Evolutionary conservation across 2,113 vertebrate species (phyloP).

Genomic region (Osmerus eperlanus): DNA sequence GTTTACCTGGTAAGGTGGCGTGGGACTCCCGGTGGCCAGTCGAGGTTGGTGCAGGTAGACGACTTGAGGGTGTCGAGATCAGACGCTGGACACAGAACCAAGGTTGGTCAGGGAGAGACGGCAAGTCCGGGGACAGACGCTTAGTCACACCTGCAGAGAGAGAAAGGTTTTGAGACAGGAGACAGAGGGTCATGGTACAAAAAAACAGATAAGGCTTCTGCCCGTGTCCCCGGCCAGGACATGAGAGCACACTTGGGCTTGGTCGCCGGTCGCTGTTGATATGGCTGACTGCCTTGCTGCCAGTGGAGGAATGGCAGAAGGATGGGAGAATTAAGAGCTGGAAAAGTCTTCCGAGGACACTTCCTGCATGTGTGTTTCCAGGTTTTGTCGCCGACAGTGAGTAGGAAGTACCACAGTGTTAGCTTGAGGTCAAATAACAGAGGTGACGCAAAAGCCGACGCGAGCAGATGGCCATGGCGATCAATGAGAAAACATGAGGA

Average conservation of each 20-base stretch:
- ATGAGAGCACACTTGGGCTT: too few species aligned
- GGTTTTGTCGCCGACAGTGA: background rate
- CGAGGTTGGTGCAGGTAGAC: constrained; percentile 8
- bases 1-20: constrained; percentile 48
- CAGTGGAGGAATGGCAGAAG: too few species aligned
- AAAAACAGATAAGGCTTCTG: too few species aligned
- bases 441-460: background rate
- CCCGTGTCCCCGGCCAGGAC: too few species aligned
- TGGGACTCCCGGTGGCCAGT: constrained; percentile 29
- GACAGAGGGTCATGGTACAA: too few species aligned
- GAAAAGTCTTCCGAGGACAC: too few species aligned
- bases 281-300: too few species aligned
- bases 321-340: too few species aligned
- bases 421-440: background rate
- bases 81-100: background rate
- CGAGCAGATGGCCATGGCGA: background rate
- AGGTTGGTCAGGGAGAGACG: constrained; percentile 12
- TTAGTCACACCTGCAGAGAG: constrained; percentile 44
- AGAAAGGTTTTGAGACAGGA: background rate
- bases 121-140: constrained; percentile 16
- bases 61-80: constrained; percentile 22
- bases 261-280: too few species aligned
- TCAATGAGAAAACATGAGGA: background rate
- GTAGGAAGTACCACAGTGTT: background rate
- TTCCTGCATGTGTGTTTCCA: too few species aligned